A percentile compares a stretch with the other conserved stretches of the same genome.
phyloP scores from a whole-genome alignment of 2,797 vertebrate genomes.

The Otus scops region DNA sequence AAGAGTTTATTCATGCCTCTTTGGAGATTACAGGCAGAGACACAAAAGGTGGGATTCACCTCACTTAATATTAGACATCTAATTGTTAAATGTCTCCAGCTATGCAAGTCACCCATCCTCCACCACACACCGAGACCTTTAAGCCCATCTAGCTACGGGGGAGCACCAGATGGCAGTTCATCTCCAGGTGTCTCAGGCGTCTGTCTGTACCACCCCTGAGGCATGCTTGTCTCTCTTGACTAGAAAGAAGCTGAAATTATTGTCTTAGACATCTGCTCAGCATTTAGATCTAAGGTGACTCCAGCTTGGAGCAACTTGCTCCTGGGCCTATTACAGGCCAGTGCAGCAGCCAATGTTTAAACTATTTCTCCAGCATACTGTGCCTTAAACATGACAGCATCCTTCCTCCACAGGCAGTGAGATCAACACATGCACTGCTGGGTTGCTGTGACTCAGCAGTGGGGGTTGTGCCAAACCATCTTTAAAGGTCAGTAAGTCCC shows the following conservation, averaged over 20 bases:
- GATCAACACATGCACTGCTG: background rate
- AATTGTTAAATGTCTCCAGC: background rate
- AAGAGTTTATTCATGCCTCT: background rate
- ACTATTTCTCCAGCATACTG: fast-evolving
- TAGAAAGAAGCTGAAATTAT: background rate
- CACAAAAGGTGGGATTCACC: background rate
- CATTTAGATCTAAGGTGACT: background rate
- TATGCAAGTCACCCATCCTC: too few relatives aligned
- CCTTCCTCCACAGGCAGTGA: background rate
- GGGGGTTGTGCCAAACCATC: background rate
- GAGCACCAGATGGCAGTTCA: background rate
- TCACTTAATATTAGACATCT: background rate
- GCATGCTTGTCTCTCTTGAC: background rate
- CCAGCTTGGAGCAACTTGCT: background rate
- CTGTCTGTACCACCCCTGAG: background rate
- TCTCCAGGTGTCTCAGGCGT: background rate
- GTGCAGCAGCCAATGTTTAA: background rate
- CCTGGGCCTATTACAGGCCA: background rate
- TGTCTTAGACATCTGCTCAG: background rate
- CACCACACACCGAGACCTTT: background rate
- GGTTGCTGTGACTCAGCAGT: background rate
- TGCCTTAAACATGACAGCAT: background rate
- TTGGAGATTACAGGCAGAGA: background rate
- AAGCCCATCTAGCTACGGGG: background rate
- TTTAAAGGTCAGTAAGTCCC: background rate